Evolutionary conservation across 2,113 vertebrate genomes (phyloP).

Genomic region (Rhinogobius similis): DNA sequence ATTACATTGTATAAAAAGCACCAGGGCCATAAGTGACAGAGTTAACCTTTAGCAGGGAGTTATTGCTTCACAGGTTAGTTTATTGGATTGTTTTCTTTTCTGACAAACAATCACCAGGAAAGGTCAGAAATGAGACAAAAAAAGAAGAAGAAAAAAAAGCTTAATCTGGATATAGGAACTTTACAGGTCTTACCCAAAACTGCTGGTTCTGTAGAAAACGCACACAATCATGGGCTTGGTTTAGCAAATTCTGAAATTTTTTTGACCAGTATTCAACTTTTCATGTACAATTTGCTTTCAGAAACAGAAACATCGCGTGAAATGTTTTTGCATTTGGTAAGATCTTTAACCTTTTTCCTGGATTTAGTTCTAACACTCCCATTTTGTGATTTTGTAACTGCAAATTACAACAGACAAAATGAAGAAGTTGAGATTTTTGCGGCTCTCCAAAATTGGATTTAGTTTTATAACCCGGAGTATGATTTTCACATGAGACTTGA

Average conservation of each 20-base stretch:
- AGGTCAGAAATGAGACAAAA: not conserved
- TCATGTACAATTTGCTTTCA: no score
- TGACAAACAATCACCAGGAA: not conserved
- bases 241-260: no score
- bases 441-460: not conserved
- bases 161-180: not conserved
- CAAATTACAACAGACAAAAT: no score
- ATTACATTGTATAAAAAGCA: not conserved
- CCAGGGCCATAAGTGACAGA: not conserved
- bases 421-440: no score
- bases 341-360: no score
- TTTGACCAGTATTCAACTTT: no score
- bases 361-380: no score
- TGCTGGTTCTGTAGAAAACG: not conserved
- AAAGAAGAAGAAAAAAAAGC: not conserved
- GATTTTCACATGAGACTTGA: conserved; percentile 25
- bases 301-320: no score
- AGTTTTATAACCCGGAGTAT: conserved; percentile 30
- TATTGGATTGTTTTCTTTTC: not conserved
- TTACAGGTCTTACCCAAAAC: not conserved
- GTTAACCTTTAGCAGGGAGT: not conserved
- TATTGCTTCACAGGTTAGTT: not conserved
- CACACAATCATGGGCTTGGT: not conserved
- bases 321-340: no score
- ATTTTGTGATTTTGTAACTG: no score